phyloP scores from a whole-genome alignment of 2,888 invertebrate species.

The Ormyrus thymus region DNA sequence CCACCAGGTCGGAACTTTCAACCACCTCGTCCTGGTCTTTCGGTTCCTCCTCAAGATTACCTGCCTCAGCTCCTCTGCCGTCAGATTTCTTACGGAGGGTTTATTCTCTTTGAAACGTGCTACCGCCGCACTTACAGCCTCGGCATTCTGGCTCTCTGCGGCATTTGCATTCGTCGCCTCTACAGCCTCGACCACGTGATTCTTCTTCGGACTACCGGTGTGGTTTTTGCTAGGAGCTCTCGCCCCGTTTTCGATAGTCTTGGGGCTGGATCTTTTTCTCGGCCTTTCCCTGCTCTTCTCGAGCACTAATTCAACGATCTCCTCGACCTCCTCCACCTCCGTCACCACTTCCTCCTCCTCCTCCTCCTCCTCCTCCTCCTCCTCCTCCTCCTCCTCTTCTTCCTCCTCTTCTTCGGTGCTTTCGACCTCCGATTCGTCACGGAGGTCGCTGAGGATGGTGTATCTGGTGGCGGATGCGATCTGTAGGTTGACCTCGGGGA shows the following conservation, averaged over 20 bases:
- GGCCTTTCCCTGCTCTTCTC: not conserved
- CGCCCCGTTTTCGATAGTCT: not conserved
- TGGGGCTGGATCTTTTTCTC: constrained; percentile 21
- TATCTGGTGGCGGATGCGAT: constrained; percentile 51
- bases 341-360: not conserved
- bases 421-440: not conserved
- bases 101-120: too few relatives aligned
- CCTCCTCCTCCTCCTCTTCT: constrained; percentile 10
- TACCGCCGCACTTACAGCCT: too few relatives aligned
- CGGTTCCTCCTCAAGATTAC: too few relatives aligned
- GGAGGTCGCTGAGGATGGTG: constrained; percentile 45
- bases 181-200: not conserved
- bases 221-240: not conserved
- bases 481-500: constrained; percentile 27
- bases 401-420: not conserved
- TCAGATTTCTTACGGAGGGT: too few relatives aligned
- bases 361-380: constrained; percentile 1
- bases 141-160: too few relatives aligned
- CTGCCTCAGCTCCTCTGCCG: too few relatives aligned
- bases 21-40: not conserved
- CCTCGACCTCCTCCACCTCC: constrained; percentile 12
- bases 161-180: too few relatives aligned
- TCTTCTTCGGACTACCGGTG: not conserved
- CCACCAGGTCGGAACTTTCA: not conserved
- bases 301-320: not conserved